Evolutionary conservation across 2,113 vertebrate genomes (phyloP), one percentile per base, ranked within the genome.

Genomic region (Ceyx cyanopectus): DNA sequence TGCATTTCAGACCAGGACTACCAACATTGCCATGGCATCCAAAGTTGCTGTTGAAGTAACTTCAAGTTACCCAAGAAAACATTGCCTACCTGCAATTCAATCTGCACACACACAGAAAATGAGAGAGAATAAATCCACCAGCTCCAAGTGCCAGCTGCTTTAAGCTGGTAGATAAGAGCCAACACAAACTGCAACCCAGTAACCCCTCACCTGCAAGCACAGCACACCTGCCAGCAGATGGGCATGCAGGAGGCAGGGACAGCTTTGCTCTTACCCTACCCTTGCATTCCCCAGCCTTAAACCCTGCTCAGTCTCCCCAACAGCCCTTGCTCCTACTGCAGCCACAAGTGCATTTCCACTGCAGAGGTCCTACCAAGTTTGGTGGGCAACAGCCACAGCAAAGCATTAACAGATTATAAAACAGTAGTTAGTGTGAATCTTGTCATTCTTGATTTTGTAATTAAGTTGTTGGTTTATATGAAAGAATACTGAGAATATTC

Each of bases 21-120:
- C 40, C 17, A 26, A 4, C 0, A 1, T 6, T 56, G 57, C 30
- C 70, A 22, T 0, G 51, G 48, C 37, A 43, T 11, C 51, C 43
- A 58, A 74, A 68, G 66, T 3, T 3, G 1, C 63, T 12, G 7
- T 7, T 29, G 13, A 56, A 40, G 16, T 68, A 51, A 61, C 30
- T 69, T 46, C 26, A 34, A 62, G 20, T 12, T 32, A 19, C 46
- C 13, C 51, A 37, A 15, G 40, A 48, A 30, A 54, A 27, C 8
- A 18, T 2, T 29, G 20, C 23, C 45, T 50, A 7, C 40, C 60
- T 45, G 54, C 5, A 21, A 68, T 3, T 60, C 46, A 54, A 13
- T 46, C 53, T 66, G 51, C 20, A 46, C 26, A 29, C 51, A 15
- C 24, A 9, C 0, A 24, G 18, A 70, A 11, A 23, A 29, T 54